These are phyloP conservation scores for Drosophila cognata DNA, from an alignment of 2,888 invertebrate species.

Conservation along the genomic window DNA sequence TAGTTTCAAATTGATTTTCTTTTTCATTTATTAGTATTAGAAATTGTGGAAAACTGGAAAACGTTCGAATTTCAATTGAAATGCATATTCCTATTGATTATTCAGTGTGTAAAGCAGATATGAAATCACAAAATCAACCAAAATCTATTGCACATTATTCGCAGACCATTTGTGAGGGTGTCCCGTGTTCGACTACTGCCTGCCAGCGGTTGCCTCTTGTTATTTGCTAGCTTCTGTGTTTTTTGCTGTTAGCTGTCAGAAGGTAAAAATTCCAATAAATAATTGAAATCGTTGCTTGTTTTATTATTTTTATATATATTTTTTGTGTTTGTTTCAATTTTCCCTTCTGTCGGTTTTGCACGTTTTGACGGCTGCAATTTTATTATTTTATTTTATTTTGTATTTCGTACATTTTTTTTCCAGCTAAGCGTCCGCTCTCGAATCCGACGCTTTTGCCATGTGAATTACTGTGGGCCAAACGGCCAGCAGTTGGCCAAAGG, in stretches of 20 bases:
- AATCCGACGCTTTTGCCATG: constrained; percentile 56
- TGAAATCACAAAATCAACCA: accelerated
- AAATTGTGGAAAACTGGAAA: no score
- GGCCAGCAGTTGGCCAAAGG: constrained; percentile 6
- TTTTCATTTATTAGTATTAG: no score
- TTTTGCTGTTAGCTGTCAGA: constrained; percentile 76
- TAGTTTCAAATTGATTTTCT: neutral
- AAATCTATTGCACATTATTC: neutral
- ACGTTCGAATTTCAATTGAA: neutral
- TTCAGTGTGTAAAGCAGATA: neutral
- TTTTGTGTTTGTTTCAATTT: constrained; percentile 20
- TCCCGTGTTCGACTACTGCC: constrained; percentile 2
- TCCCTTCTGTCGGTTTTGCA: constrained; percentile 37
- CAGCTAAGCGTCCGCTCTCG: constrained; percentile 21
- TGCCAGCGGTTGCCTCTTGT: constrained; percentile 20
- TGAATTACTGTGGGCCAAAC: constrained; percentile 53
- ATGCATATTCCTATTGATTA: neutral
- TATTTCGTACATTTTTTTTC: constrained; percentile 7
- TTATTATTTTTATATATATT: constrained; percentile 6
- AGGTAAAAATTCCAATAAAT: constrained; percentile 78
- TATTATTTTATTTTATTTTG: constrained; percentile 51
- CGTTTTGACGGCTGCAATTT: constrained; percentile 37
- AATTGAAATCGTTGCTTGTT: constrained; percentile 75
- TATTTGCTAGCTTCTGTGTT: constrained; percentile 54
- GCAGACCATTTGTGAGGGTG: constrained; percentile 15